Percentiles rank a stretch among this genome's conserved stretches.
phyloP scores from a whole-genome alignment of 2,113 vertebrate genomes.

The Thermophis baileyi region DNA sequence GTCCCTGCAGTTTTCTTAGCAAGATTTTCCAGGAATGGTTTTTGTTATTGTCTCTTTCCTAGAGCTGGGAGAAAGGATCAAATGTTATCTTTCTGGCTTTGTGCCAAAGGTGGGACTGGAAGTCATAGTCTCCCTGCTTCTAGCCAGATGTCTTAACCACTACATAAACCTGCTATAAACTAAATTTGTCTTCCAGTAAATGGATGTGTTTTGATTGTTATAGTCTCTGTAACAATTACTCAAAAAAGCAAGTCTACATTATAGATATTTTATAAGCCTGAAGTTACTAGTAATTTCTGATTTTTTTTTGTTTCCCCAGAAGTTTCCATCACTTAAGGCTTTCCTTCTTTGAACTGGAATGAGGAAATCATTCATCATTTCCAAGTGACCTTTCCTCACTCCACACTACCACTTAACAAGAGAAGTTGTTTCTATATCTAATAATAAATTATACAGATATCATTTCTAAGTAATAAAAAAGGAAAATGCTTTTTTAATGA shows the following conservation, averaged over 20 bases:
- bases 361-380: no score
- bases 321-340: neutral
- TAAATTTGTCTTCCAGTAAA: neutral
- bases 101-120: no score
- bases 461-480: conserved; percentile 29
- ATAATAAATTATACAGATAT: conserved; percentile 35
- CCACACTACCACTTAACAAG: neutral
- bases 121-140: no score
- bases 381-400: neutral
- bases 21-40: no score
- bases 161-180: no score
- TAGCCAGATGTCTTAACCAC: no score
- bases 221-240: neutral
- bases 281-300: neutral
- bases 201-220: neutral
- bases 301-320: neutral
- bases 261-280: neutral
- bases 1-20: no score
- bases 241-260: neutral
- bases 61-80: no score
- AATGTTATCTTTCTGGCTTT: no score
- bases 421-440: neutral
- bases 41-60: no score
- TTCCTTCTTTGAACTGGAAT: neutral
- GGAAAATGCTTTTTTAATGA: neutral